Percentiles rank a stretch among this genome's conserved stretches.
These are phyloP conservation scores for Tiliacea citrago DNA, from an alignment of 2,888 invertebrate genomes.

Conservation along the genomic window DNA sequence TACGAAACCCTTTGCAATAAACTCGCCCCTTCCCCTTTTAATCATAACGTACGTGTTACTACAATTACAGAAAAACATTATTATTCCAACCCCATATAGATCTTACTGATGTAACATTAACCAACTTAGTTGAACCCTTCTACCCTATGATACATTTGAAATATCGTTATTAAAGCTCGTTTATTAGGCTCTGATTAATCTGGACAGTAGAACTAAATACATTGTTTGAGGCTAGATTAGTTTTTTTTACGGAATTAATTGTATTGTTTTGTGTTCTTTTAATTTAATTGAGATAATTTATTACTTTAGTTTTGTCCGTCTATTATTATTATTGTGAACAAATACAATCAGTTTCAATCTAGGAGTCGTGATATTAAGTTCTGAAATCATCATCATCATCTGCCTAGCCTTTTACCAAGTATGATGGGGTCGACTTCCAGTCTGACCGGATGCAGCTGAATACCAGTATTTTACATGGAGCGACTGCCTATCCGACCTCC, in stretches of 20 bases:
- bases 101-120: conserved; percentile 57
- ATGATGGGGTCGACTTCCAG: too few relatives aligned
- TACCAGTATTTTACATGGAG: too few relatives aligned
- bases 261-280: conserved; percentile 39
- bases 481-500: too few relatives aligned
- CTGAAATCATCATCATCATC: too few relatives aligned
- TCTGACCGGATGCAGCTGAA: too few relatives aligned
- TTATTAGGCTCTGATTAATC: conserved; percentile 45
- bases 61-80: conserved; percentile 72
- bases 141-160: conserved; percentile 50
- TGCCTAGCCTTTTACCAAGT: too few relatives aligned
- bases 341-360: background rate
- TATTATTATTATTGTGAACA: background rate
- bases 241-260: conserved; percentile 27
- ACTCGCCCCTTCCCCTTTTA: conserved; percentile 63
- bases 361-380: too few relatives aligned
- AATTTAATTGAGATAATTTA: conserved; percentile 18
- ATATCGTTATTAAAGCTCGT: conserved; percentile 47
- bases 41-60: conserved; percentile 64
- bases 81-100: conserved; percentile 58
- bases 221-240: conserved; percentile 37
- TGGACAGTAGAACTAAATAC: conserved; percentile 31
- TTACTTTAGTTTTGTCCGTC: background rate
- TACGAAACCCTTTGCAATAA: conserved; percentile 27
- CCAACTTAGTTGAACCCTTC: conserved; percentile 54